Conservation (phyloP, 2,797 vertebrate species). For the Aeoliscus strigatus region DNA sequence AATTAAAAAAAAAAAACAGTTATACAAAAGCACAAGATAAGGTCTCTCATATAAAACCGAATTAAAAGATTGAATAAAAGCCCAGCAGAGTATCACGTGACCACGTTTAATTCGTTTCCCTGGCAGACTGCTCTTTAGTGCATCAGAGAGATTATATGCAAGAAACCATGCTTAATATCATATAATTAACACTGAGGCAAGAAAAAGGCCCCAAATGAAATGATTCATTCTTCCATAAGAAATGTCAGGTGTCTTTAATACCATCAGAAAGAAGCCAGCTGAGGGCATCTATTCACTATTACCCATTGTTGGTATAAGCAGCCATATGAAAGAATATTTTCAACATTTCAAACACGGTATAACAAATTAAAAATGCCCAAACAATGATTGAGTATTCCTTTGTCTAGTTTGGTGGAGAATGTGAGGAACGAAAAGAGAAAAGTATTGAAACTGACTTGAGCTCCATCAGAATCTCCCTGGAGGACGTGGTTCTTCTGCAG, state of each 20-base stretch:
- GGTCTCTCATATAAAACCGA: constrained; percentile 42
- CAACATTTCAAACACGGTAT: not conserved
- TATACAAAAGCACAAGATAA: constrained; percentile 27
- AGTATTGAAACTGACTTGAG: constrained; percentile 68
- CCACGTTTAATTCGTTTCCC: constrained; percentile 56
- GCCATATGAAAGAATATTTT: not conserved
- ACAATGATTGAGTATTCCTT: no score
- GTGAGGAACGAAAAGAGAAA: not conserved
- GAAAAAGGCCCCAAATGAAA: constrained; percentile 54
- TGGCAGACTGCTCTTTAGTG: constrained; percentile 58
- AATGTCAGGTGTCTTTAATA: constrained; percentile 59
- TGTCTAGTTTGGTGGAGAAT: no score
- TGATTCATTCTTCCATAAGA: constrained; percentile 62
- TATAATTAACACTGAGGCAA: constrained; percentile 68
- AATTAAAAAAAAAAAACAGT: constrained; percentile 22
- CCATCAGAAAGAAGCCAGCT: constrained; percentile 37
- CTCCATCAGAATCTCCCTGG: constrained; percentile 66
- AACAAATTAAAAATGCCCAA: no score
- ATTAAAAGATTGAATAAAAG: constrained; percentile 43
- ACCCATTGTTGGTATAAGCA: constrained; percentile 17
- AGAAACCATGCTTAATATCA: constrained; percentile 73
- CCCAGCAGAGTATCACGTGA: constrained; percentile 55
- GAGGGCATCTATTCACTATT: constrained; percentile 29
- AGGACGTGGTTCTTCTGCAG: constrained; percentile 41
- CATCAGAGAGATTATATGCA: constrained; percentile 74